phyloP scores from a whole-genome alignment of 2,797 vertebrate genomes.

The Girardinus metallicus region DNA sequence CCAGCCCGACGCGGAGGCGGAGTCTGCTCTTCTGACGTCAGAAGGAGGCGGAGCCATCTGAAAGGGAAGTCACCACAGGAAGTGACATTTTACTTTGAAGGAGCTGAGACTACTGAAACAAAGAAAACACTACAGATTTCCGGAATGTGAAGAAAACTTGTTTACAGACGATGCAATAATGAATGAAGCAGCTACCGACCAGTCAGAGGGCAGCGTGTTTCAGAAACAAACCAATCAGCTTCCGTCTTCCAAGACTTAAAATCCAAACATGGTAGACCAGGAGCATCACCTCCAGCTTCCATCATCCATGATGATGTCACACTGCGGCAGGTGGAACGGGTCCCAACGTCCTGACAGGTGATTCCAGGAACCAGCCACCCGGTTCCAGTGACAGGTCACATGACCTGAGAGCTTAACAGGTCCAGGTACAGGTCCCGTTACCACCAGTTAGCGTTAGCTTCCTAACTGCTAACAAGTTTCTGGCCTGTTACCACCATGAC shows the following conservation, averaged over 20 bases:
- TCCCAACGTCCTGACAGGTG: neutral
- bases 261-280: slow-evolving; percentile 1
- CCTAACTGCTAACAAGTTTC: too few species aligned
- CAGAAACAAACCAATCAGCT: slow-evolving; percentile 6
- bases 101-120: slow-evolving; percentile 2
- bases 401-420: neutral
- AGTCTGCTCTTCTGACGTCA: slow-evolving; percentile 75
- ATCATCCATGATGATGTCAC: neutral
- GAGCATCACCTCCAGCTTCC: neutral
- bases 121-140: neutral
- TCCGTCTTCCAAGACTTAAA: slow-evolving; percentile 48
- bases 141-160: slow-evolving; percentile 5
- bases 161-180: slow-evolving; percentile 48
- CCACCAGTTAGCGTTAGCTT: too few species aligned
- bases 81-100: slow-evolving; percentile 3
- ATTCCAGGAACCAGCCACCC: neutral
- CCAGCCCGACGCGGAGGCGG: slow-evolving; percentile 76
- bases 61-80: slow-evolving; percentile 20
- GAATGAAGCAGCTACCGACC: slow-evolving; percentile 34
- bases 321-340: neutral
- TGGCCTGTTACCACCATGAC: too few species aligned
- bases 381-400: neutral
- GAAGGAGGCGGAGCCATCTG: slow-evolving; percentile 42
- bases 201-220: slow-evolving; percentile 34
- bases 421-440: too few species aligned